These are phyloP conservation scores for Charadrius vociferus DNA, from an alignment of 2,113 vertebrate species.

Conservation along the genomic window DNA sequence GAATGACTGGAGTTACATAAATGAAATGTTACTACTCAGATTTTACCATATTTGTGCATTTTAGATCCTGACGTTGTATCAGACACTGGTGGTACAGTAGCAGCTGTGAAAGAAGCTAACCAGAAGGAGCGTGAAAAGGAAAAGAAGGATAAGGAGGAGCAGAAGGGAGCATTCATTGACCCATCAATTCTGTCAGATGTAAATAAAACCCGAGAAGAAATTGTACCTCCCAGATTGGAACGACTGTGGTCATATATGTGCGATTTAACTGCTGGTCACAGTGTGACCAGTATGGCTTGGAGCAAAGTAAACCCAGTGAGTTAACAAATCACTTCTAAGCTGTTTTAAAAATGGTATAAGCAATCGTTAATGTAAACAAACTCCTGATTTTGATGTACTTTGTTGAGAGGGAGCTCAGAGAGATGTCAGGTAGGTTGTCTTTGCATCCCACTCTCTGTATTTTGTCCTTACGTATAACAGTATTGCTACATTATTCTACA, in stretches of 20 bases:
- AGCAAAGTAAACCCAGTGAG: conserved; percentile 86
- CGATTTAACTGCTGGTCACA: conserved; percentile 76
- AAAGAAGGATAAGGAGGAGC: background rate
- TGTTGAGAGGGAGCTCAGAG: background rate
- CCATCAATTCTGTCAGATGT: background rate
- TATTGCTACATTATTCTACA: background rate
- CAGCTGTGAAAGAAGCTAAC: background rate
- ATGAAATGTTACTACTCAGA: background rate
- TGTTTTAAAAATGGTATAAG: background rate
- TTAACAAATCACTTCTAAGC: background rate
- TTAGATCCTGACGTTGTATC: conserved; percentile 45
- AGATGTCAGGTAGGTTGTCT: background rate
- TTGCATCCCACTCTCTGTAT: background rate
- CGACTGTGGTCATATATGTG: conserved; percentile 86
- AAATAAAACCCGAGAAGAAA: background rate
- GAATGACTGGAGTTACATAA: background rate
- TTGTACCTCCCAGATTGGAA: conserved; percentile 72
- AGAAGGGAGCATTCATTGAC: background rate
- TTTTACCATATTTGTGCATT: background rate
- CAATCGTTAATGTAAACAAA: background rate
- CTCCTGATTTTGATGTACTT: background rate
- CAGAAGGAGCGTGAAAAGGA: background rate
- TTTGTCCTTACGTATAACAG: background rate
- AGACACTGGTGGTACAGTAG: background rate
- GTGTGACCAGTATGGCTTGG: conserved; percentile 87